phyloP scores from a whole-genome alignment of 2,113 vertebrate species.

The Turdus rufiventris region DNA sequence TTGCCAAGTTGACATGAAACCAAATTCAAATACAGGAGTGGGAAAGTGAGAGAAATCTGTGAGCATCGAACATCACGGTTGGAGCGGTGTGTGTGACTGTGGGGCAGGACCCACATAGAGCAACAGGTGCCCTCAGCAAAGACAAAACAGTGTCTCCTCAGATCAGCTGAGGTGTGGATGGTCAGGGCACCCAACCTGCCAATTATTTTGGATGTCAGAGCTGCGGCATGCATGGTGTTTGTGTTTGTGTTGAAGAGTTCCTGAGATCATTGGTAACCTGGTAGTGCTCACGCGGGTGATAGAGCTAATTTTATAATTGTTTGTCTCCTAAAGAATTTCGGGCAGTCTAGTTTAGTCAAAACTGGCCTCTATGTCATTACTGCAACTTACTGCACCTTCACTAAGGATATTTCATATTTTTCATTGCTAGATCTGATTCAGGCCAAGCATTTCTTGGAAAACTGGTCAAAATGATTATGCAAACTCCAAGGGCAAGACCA shows the following conservation, averaged over 20 bases:
- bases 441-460: background rate
- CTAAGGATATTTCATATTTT: background rate
- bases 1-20: background rate
- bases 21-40: background rate
- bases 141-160: background rate
- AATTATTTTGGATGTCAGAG: background rate
- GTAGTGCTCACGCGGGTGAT: background rate
- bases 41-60: background rate
- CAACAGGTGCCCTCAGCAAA: background rate
- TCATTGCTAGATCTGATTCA: background rate
- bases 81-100: background rate
- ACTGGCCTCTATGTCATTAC: background rate
- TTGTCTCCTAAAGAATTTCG: background rate
- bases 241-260: background rate
- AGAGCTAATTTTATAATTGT: background rate
- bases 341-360: background rate
- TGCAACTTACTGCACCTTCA: background rate
- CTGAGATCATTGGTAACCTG: background rate
- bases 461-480: background rate
- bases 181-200: background rate
- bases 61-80: accelerated
- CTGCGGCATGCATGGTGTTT: background rate
- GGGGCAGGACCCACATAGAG: accelerated
- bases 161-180: background rate
- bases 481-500: background rate